Evolutionary conservation across 2,113 vertebrate genomes (phyloP).

Genomic region (Felis chaus): DNA sequence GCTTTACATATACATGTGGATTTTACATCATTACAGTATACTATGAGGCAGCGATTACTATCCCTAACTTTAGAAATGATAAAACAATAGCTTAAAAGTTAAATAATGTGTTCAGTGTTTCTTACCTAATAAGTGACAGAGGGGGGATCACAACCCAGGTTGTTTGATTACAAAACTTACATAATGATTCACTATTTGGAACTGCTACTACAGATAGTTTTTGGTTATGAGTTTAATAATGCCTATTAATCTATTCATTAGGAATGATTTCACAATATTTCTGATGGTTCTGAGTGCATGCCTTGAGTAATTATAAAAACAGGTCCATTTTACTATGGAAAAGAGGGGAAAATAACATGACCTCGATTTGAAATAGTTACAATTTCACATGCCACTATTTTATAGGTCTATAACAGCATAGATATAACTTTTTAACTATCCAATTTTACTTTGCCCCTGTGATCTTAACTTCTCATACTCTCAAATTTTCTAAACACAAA

Average conservation of each 20-base stretch:
- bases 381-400: constrained; percentile 50
- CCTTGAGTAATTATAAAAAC: constrained; percentile 48
- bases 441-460: constrained; percentile 44
- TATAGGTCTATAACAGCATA: constrained; percentile 49
- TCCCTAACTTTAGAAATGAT: background rate
- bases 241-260: background rate
- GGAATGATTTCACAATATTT: constrained; percentile 39
- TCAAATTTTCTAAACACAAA: constrained; percentile 44
- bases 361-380: constrained; percentile 43
- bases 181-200: background rate
- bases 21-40: background rate
- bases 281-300: background rate
- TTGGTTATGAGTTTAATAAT: background rate
- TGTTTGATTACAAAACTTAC: background rate
- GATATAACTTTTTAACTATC: constrained; percentile 59
- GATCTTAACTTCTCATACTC: constrained; percentile 29
- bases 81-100: background rate
- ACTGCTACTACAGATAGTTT: background rate
- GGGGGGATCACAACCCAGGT: background rate
- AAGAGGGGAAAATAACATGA: background rate
- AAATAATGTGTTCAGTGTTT: background rate
- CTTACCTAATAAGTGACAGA: background rate
- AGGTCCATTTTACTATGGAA: constrained; percentile 18
- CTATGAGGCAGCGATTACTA: background rate
- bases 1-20: background rate